Conservation (phyloP, 1,140 invertebrate genomes). For the roundworm (Caenorhabditis elegans) region DNA sequence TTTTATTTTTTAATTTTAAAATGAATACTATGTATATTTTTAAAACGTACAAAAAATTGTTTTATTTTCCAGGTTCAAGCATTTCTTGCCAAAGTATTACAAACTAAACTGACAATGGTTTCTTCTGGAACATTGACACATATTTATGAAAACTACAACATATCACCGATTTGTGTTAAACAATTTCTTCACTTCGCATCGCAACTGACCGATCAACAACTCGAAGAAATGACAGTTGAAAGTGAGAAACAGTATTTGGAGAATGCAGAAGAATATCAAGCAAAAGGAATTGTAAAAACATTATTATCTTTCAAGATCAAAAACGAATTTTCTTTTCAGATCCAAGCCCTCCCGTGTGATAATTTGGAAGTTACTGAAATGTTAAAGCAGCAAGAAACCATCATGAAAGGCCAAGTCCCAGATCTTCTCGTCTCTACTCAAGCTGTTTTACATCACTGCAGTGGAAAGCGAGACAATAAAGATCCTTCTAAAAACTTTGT, state of each 20-base stretch:
- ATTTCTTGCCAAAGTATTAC: neutral
- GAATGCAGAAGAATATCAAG: neutral
- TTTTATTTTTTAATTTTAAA: no score
- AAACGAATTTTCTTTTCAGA: neutral
- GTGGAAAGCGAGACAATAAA: neutral
- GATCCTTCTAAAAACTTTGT: no score
- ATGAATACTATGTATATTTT: no score
- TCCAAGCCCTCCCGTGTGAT: neutral
- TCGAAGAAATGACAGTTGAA: neutral
- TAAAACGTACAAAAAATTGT: no score
- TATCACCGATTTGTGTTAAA: neutral
- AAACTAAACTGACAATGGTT: neutral
- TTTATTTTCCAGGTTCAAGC: neutral
- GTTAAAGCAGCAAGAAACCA: neutral
- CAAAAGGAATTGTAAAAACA: neutral
- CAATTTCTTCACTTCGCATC: neutral
- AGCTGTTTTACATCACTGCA: neutral
- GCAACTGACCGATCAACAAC: neutral
- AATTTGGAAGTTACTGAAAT: neutral
- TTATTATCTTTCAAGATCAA: neutral
- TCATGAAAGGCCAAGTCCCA: neutral
- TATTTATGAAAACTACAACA: slow-evolving; percentile 17
- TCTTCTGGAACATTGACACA: neutral
- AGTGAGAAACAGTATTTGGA: neutral
- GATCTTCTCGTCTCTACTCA: neutral